Base-by-base conservation (phyloP, 1,140 invertebrate species). In the Penaeus indicus region DNA sequence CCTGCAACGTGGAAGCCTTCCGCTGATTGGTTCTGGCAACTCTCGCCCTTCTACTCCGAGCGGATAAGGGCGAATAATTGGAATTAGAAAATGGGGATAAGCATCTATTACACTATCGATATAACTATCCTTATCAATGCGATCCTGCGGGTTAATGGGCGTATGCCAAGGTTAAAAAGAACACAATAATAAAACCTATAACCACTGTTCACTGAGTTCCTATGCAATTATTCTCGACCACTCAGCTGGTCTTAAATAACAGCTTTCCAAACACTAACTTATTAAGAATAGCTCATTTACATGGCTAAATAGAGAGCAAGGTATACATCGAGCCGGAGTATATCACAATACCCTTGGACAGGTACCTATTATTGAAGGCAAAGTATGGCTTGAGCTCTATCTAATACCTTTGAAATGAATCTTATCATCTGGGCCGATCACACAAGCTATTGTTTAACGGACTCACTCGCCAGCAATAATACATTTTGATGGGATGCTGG, bases 211-310 rank as follows among this genome's bases (percentile, higher is more conserved):
- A 90, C 64, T 87, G 85, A 69, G 89, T 79, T 83, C 67, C 82
- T 88, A 84, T 85, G 82, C 85, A 87, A 84, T 82, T 83, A 83
- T 75, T 81, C 89, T n/a, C 77, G 21, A 42, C 85, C 85, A 72
- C 75, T 88, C 72, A 63, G 54, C 85, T 72, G 69, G 82, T 84
- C 85, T 90, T 85, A 90, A 90, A 90, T 90, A 87, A 90, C 89
- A 90, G 85, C 89, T 90, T 85, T 87, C 85, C 89, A 90, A 90
- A 90, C 89, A 90, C 89, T 90, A 90, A 90, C 89, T 90, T 90
- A 90, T 90, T 90, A 90, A 87, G 82, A 87, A 84, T 87, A 84
- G 77, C 89, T 90, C 89, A 90, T 90, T 90, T 90, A 90, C 89
- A 90, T 90, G 89, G 85, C 82, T 90, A 88, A 90, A 85, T 86